Base-by-base conservation (phyloP, 2,113 vertebrate genomes). In the Helogale parvula region DNA sequence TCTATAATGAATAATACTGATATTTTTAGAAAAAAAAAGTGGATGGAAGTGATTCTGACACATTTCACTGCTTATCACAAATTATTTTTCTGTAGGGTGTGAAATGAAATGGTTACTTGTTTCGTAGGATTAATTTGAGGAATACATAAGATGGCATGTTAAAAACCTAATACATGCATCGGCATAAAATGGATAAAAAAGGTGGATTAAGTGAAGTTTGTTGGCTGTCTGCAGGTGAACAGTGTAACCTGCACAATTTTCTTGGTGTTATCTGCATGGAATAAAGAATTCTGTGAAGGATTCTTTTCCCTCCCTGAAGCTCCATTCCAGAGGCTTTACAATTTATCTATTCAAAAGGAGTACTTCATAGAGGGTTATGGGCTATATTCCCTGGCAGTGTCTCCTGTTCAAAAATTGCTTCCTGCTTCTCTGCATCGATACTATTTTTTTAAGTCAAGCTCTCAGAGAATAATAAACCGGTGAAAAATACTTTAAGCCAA, bases 261-360 rank as follows among this genome's bases (percentile, higher is more conserved):
- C 25, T 86, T 77, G 10, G 45, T 33, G 1, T 69, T n/a, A 60
- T 80, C 38, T 68, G 4, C 5, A 23, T 35, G 83, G 31, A 60
- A 72, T 74, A 90, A 77, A 69, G 47, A 83, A 74, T 72, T 71
- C 23, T 76, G 2, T 2, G 35, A 13, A 23, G 2, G 31, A 50
- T 90, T 93, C 16, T 5, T 47, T 60, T 80, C 14, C 33, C 2
- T 79, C 10, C 23, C 4, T 3, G 1, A 0, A 66, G 6, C 7
- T 35, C 17, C 4, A 69, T 11, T 66, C 8, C 29, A 72, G 7
- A 90, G 72, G 7, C 87, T 76, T 81, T 95, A 66, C 13, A 79
- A 72, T 80, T 89, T 89, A 92, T 41, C 83, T 47, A 41, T 71
- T 96, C 11, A 63, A 90, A 96, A 90, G 5, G 7, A 87, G 14